These are phyloP conservation scores for Hippopotamus amphibius DNA, from an alignment of 2,113 vertebrate species.

Conservation along the genomic window DNA sequence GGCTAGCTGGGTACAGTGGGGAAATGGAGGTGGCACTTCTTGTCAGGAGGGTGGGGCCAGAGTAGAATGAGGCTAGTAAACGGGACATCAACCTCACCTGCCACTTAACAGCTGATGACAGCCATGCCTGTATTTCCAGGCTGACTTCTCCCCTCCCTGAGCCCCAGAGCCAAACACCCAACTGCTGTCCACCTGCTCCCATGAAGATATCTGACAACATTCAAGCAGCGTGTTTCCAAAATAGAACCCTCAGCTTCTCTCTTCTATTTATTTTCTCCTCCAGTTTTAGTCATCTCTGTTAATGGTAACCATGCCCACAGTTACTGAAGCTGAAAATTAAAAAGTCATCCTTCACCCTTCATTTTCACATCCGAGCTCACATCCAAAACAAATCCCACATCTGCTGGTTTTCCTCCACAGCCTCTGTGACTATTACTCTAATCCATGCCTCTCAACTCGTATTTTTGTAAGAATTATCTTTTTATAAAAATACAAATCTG, in stretches of 20 bases:
- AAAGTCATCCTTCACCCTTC: neutral
- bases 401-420: neutral
- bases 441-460: neutral
- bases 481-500: neutral
- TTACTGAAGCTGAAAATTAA: neutral
- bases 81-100: neutral
- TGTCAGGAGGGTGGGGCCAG: neutral
- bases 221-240: neutral
- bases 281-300: neutral
- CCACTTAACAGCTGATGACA: neutral
- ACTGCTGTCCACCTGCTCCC: neutral
- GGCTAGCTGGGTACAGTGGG: accelerated
- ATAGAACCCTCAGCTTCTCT: neutral
- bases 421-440: neutral
- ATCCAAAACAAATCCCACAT: neutral
- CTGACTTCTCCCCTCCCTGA: neutral
- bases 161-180: neutral
- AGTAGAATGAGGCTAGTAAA: neutral
- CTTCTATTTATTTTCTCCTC: neutral
- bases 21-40: neutral
- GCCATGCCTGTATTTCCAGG: accelerated
- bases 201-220: neutral
- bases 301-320: neutral
- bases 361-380: neutral
- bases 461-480: neutral